phyloP scores from a whole-genome alignment of 2,113 vertebrate species.

The Ochotona princeps region DNA sequence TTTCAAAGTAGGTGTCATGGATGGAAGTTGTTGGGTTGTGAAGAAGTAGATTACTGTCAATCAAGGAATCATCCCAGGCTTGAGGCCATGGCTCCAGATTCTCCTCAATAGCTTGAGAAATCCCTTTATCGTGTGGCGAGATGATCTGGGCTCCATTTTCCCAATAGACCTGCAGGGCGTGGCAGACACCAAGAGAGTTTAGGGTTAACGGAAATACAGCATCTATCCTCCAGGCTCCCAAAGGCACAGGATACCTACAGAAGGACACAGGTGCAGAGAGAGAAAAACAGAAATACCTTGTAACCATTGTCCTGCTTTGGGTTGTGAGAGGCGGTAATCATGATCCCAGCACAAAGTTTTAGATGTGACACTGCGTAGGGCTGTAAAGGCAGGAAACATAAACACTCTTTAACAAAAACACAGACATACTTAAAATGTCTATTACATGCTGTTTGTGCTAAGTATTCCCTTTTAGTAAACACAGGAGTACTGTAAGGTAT shows the following conservation, averaged over 20 bases:
- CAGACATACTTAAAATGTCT: background rate
- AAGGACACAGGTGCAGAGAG: accelerated
- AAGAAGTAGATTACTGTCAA: slow-evolving; percentile 88
- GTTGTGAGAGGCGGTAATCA: slow-evolving; percentile 98
- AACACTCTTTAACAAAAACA: background rate
- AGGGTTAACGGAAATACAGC: background rate
- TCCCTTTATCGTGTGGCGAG: slow-evolving; percentile 94
- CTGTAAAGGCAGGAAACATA: slow-evolving; percentile 82
- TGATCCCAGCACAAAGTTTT: slow-evolving; percentile 95
- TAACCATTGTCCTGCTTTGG: slow-evolving; percentile 99
- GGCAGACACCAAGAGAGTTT: background rate
- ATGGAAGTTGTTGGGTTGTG: slow-evolving; percentile 90
- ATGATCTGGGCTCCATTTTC: slow-evolving; percentile 97
- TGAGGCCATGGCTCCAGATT: slow-evolving; percentile 95
- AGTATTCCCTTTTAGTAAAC: background rate
- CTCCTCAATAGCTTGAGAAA: slow-evolving; percentile 92
- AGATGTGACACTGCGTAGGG: slow-evolving; percentile 94
- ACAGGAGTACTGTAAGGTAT: background rate
- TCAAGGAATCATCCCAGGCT: slow-evolving; percentile 91
- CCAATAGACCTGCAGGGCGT: slow-evolving; percentile 94
- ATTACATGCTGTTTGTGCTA: background rate
- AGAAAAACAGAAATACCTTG: slow-evolving; percentile 88
- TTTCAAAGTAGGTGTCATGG: slow-evolving; percentile 91
- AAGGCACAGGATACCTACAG: accelerated
- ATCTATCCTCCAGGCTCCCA: background rate